Base-by-base conservation (phyloP, 2,797 vertebrate genomes). In the Podarcis siculus region DNA sequence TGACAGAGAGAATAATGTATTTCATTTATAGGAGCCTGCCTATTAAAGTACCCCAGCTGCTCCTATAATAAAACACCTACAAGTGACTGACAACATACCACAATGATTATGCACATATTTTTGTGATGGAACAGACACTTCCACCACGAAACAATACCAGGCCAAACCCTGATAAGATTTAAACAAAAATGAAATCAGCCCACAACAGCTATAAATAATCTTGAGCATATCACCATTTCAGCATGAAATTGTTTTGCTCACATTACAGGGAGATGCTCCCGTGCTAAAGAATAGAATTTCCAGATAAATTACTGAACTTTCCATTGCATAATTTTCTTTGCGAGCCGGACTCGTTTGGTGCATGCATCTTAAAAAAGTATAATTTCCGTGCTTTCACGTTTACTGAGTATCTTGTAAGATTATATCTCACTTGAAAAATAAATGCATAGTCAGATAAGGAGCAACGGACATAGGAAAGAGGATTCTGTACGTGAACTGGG, bases 41-140 rank as follows among this genome's bases (percentile, higher is more conserved):
- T 87, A 77, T 66, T 87, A 35, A 82, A 77, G 61, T 37, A 69
- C 58, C 80, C 73, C 61, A 69, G 80, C 73, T 83, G 80, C 8
- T 77, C 61, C 61, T 67, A 83, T 69, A 77, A 87, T 77, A 83
- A 77, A 87, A 87, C 25, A 83, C 23, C 37, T 77, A 37, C 25
- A 21, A 35, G 27, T 66, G n/a, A 87, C 61, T 87, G 86, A 78
- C 72, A 69, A 67, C 30, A 39, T 78, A n/a, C 61, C 80, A 82
- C 19, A 45, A 84, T 88, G 76, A 83, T 67, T 83, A 83, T 55
- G 66, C n/a, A 32, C 32, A 19, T 30, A 13, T 58, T 23, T 71
- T 83, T 72, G 27, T 79, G 55, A 30, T 27, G 13, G 66, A 58
- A 71, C 17, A 83, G 49, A n/a, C 21, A 17, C 8, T 2, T 2